These are phyloP conservation scores for Drepana arcuata DNA, from an alignment of 1,140 invertebrate species.

Conservation along the genomic window DNA sequence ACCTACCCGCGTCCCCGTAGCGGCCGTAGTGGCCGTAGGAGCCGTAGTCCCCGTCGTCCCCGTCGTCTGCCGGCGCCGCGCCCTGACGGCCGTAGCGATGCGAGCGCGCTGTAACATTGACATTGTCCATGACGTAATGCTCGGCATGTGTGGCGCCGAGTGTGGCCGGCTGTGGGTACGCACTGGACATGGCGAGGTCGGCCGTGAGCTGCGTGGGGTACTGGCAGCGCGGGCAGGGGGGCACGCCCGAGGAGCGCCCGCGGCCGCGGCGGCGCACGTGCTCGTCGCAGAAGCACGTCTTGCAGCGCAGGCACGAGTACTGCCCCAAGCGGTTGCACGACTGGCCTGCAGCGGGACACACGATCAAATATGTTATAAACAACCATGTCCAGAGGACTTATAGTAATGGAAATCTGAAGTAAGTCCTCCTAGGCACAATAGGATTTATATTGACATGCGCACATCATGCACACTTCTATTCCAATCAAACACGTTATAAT, in stretches of 20 bases:
- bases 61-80: constrained; percentile 72
- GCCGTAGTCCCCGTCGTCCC: constrained; percentile 65
- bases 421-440: too few species aligned
- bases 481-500: too few species aligned
- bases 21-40: constrained; percentile 27
- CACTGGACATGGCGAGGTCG: constrained; percentile 96
- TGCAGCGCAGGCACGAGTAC: constrained; percentile 95
- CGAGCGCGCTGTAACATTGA: constrained; percentile 73
- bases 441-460: too few species aligned
- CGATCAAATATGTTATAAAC: too few species aligned
- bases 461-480: too few species aligned
- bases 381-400: too few species aligned
- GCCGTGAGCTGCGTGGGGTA: constrained; percentile 93
- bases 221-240: constrained; percentile 96
- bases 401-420: too few species aligned
- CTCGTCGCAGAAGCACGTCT: constrained; percentile 97
- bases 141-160: not conserved
- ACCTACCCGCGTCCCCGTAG: constrained; percentile 12
- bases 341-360: constrained; percentile 81
- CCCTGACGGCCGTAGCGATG: constrained; percentile 89
- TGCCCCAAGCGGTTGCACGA: constrained; percentile 95
- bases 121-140: not conserved
- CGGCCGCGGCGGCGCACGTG: constrained; percentile 83
- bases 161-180: constrained; percentile 43
- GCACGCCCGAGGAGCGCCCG: constrained; percentile 72